Evolutionary conservation across 2,113 vertebrate species (phyloP), one percentile per base, ranked within the genome.

Genomic region (Lipophrys pholis): DNA sequence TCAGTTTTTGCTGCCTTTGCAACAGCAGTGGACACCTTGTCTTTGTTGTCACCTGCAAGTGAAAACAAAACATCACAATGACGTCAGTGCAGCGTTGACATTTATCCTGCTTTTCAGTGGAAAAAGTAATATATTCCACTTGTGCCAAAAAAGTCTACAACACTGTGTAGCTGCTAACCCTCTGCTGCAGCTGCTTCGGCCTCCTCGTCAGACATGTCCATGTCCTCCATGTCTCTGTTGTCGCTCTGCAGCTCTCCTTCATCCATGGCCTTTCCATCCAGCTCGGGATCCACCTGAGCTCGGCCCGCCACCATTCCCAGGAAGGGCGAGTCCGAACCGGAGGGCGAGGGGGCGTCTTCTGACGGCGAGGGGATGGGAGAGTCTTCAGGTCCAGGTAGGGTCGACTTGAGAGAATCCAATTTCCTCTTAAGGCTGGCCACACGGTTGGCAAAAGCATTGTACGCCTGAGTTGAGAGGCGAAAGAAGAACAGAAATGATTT

Each of bases 201-300:
- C 59, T 99, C 97, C 64, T 96, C 96, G 0, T 99, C 97, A 0
- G 98, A 99, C 64, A 98, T 92, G n/a, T 99, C 97, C 96, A 98
- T 97, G 89, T 99, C 97, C 39, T 99, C 96, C 72, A 94, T 94
- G 0, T 96, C 95, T 39, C 94, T 87, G 53, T 96, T 96, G 76
- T 98, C 97, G 52, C 8, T 82, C 1, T 64, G 81, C 0, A 83
- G 7, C 6, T 89, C 89, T 39, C 80, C 89, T 1, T 92, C 90
- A 48, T 93, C 92, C 89, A 93, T 91, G 51, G 90, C 92, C 45
- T 88, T 91, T 6, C 86, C 91, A 3, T 93, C 92, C 63, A 92
- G 74, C 38, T 93, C 92, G 16, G 88, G 88, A 65, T 90, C 86
- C 12, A 89, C 67, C 54, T 84, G 83, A 54, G 84, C 82, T 54